Base-by-base conservation (phyloP, 2,797 vertebrate genomes). In the Rhinichthys osculus region DNA sequence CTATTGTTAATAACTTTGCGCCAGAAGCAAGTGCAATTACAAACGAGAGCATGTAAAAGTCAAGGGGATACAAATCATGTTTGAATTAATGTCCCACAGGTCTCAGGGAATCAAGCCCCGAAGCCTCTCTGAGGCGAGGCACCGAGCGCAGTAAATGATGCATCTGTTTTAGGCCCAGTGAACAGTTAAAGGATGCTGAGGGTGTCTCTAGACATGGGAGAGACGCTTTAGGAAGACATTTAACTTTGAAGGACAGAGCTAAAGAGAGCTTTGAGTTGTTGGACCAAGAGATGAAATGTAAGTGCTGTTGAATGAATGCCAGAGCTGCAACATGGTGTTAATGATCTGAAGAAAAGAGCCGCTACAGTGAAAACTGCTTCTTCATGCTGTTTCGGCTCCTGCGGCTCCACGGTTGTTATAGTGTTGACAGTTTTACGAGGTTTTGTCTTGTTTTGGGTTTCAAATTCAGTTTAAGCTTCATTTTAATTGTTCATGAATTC, bases 51-150 rank as follows among this genome's bases (percentile, higher is more conserved):
- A 88, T 94, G 93, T 93, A 92, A 91, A 93, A 94, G 93, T 94
- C 93, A 93, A 93, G 92, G 93, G 92, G 94, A 92, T 91, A 94
- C 92, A 94, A 93, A 95, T 94, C 91, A 91, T 21, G 80, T 87
- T 85, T 80, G 71, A 86, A 89, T 70, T 52, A 81, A 87, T 42
- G 71, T 88, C 80, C 90, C 78, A 33, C 76, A 67, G 78, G 74
- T 69, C 50, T 44, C n/a, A 27, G 54, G 38, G 78, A 78, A 82
- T 78, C 81, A 44, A 80, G 42, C 69, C 66, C 30, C 7, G 19
- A 27, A 73, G 85, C 79, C 35, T 78, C 52, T 11, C 35, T 16
- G 44, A 40, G 73, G 50, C 38, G 16, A 70, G 30, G 78, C 64
- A 9, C n/a, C 40, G 16, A 73, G 57, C 33, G 1, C 47, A 72